phyloP scores from a whole-genome alignment of 2,888 invertebrate species.

The Dysmachus trigonus region DNA sequence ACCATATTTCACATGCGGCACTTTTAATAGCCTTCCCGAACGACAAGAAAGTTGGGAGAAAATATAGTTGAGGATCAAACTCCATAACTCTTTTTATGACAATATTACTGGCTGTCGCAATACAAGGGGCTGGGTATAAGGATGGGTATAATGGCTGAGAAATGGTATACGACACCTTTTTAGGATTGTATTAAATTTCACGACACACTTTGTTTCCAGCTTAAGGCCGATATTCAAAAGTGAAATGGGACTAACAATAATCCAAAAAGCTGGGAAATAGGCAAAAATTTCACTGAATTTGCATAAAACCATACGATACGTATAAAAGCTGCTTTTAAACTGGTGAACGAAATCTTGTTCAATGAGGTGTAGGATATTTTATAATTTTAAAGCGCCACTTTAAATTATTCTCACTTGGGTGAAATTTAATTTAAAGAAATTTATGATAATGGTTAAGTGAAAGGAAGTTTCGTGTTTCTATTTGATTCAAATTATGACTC shows the following conservation, averaged over 20 bases:
- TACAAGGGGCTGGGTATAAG: background rate
- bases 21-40: slow-evolving; percentile 1
- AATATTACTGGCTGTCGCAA: slow-evolving; percentile 3
- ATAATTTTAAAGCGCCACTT: too few relatives aligned
- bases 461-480: background rate
- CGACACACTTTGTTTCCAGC: background rate
- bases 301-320: background rate
- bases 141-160: background rate
- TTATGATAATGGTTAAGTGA: background rate
- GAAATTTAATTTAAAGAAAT: background rate
- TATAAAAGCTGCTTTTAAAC: background rate
- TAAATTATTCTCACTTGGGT: background rate
- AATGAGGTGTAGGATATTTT: background rate
- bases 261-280: background rate
- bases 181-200: background rate
- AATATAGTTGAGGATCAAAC: slow-evolving; percentile 8
- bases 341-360: background rate
- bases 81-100: slow-evolving; percentile 26
- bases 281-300: background rate
- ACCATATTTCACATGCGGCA: slow-evolving; percentile 25
- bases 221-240: background rate
- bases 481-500: background rate
- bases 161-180: background rate
- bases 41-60: slow-evolving; percentile 5
- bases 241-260: background rate